Percentiles rank a stretch among this genome's conserved stretches.
phyloP scores from a whole-genome alignment of 2,113 vertebrate genomes.

The Eublepharis macularius region DNA sequence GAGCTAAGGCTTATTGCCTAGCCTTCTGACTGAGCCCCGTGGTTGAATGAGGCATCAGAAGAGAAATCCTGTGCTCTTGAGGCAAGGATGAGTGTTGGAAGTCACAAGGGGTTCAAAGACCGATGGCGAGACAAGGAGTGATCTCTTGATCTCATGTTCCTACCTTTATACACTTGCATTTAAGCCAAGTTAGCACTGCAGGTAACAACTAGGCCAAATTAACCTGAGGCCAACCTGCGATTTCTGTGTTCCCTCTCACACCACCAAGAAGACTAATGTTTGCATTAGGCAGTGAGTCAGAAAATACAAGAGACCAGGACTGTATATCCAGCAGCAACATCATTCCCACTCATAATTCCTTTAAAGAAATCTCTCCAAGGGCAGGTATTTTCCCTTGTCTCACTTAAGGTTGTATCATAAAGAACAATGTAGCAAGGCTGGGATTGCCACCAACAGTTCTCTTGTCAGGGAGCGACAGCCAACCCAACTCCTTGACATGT shows the following conservation, averaged over 20 bases:
- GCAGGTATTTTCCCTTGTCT: too few relatives aligned
- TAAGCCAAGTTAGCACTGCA: too few relatives aligned
- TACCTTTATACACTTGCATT: too few relatives aligned
- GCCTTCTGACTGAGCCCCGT: constrained; percentile 3
- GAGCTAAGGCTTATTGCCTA: constrained; percentile 6
- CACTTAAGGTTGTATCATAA: too few relatives aligned
- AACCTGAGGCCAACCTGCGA: not conserved
- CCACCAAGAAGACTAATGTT: not conserved
- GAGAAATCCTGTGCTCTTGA: not conserved
- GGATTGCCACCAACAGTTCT: not conserved
- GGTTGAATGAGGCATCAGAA: not conserved
- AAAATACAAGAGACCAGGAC: not conserved
- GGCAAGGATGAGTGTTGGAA: not conserved
- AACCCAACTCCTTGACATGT: not conserved
- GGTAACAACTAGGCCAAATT: not conserved
- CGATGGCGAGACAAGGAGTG: not conserved
- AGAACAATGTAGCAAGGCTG: too few relatives aligned
- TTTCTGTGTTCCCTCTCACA: not conserved
- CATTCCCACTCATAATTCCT: too few relatives aligned
- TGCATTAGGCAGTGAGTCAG: too few relatives aligned
- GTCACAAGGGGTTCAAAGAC: not conserved
- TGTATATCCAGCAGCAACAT: not conserved
- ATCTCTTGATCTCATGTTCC: not conserved
- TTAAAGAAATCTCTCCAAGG: too few relatives aligned
- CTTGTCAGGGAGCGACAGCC: constrained; percentile 16